A percentile compares a stretch with the other conserved stretches of the same genome.
phyloP scores from a whole-genome alignment of 2,113 vertebrate species.

The Antechinus flavipes region DNA sequence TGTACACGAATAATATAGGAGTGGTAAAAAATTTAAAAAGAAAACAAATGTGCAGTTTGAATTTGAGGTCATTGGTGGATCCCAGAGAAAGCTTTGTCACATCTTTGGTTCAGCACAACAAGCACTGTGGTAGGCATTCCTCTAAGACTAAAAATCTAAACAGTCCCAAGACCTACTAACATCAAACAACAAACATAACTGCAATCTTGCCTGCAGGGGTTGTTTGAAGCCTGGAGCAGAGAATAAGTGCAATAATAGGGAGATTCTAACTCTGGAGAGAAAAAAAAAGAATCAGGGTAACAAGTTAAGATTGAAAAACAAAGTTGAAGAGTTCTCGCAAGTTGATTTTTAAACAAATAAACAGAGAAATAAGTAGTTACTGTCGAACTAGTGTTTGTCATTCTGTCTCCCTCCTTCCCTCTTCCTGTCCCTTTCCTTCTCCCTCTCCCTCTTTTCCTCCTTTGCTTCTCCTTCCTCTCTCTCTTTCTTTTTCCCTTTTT shows the following conservation, averaged over 20 bases:
- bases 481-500: background rate
- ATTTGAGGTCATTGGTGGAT: background rate
- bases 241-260: background rate
- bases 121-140: background rate
- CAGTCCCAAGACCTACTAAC: background rate
- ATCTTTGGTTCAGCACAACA: background rate
- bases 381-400: background rate
- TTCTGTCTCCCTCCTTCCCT: too few relatives aligned
- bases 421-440: background rate
- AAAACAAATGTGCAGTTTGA: background rate
- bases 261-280: background rate
- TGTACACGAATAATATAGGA: background rate
- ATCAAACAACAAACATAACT: background rate
- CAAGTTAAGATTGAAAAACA: background rate
- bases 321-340: background rate
- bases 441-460: too few relatives aligned
- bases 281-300: background rate
- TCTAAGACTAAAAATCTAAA: background rate
- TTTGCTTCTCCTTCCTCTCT: too few relatives aligned
- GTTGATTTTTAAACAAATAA: background rate
- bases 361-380: background rate
- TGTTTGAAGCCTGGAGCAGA: background rate
- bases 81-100: too few relatives aligned
- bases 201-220: background rate
- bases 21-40: background rate